Conservation (phyloP, 2,113 vertebrate species). For the Dipodomys spectabilis region DNA sequence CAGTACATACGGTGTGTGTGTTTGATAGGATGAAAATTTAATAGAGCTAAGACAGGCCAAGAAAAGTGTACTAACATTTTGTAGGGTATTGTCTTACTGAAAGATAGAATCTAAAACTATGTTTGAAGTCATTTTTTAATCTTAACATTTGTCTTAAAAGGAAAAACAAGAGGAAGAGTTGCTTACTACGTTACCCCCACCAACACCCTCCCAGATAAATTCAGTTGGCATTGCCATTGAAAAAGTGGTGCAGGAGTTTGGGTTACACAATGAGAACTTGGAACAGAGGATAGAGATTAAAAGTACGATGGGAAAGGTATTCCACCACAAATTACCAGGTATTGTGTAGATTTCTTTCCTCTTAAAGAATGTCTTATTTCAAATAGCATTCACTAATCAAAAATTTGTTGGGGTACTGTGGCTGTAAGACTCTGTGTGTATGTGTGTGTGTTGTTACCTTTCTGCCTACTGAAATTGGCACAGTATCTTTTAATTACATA, state of each 20-base stretch:
- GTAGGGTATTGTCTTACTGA: conserved; percentile 27
- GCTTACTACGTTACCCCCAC: conserved; percentile 91
- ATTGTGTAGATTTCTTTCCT: conserved; percentile 76
- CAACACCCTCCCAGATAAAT: conserved; percentile 88
- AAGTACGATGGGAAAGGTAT: conserved; percentile 89
- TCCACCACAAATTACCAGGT: conserved; percentile 92
- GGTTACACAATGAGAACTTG: conserved; percentile 90
- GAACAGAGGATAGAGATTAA: conserved; percentile 89
- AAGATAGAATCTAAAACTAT: conserved; percentile 43
- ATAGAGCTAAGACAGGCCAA: conserved; percentile 29
- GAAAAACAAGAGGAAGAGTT: conserved; percentile 92
- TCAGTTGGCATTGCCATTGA: conserved; percentile 90
- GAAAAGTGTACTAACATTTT: background rate
- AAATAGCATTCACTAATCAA: conserved; percentile 32
- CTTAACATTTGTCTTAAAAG: conserved; percentile 83
- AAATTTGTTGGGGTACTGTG: background rate
- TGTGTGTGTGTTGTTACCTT: conserved; percentile 34
- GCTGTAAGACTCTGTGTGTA: background rate
- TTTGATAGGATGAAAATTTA: conserved; percentile 35
- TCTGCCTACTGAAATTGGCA: conserved; percentile 6
- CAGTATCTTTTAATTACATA: background rate
- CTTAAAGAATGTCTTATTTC: conserved; percentile 53
- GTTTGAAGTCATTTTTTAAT: conserved; percentile 65
- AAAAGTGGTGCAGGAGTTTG: conserved; percentile 89
- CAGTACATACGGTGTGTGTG: background rate